Evolutionary conservation across 2,113 vertebrate genomes (phyloP).

Genomic region (Spea multiplicata): DNA sequence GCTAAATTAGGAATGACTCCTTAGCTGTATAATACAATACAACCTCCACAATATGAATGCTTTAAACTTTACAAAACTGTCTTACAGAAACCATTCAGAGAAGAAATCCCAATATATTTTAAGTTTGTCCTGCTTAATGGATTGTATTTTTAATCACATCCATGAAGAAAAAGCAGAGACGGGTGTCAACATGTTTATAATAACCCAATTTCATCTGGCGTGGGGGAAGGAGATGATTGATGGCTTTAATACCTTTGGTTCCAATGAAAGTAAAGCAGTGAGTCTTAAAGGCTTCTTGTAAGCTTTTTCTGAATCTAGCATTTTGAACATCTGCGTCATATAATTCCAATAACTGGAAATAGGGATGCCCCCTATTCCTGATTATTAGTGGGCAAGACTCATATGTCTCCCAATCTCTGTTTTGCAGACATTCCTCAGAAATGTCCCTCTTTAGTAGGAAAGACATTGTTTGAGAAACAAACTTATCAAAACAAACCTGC

Average conservation of each 20-base stretch:
- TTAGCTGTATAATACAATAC: neutral
- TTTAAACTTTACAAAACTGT: too few relatives aligned
- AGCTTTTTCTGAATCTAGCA: neutral
- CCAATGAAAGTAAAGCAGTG: constrained; percentile 16
- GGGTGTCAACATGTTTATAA: constrained; percentile 35
- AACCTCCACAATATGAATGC: too few relatives aligned
- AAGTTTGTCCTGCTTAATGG: constrained; percentile 13
- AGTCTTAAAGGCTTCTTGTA: constrained; percentile 24
- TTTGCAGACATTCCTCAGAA: too few relatives aligned
- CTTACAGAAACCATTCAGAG: neutral
- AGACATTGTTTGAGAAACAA: too few relatives aligned
- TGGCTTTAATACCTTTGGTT: constrained; percentile 36
- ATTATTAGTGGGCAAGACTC: too few relatives aligned
- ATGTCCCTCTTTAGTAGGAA: too few relatives aligned
- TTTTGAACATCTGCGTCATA: neutral
- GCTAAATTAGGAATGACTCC: neutral
- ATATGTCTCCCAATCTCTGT: too few relatives aligned
- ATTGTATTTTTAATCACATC: constrained; percentile 28
- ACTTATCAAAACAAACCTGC: too few relatives aligned
- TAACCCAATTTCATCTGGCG: constrained; percentile 29
- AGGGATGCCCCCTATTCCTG: too few relatives aligned
- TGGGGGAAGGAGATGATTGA: constrained; percentile 18
- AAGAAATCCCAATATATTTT: constrained; percentile 1
- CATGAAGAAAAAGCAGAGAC: constrained; percentile 24
- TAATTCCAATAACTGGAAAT: neutral